Evolutionary conservation across 2,797 vertebrate species (phyloP), one percentile per base, ranked within the genome.

Genomic region (Petrocephalus sullivani): DNA sequence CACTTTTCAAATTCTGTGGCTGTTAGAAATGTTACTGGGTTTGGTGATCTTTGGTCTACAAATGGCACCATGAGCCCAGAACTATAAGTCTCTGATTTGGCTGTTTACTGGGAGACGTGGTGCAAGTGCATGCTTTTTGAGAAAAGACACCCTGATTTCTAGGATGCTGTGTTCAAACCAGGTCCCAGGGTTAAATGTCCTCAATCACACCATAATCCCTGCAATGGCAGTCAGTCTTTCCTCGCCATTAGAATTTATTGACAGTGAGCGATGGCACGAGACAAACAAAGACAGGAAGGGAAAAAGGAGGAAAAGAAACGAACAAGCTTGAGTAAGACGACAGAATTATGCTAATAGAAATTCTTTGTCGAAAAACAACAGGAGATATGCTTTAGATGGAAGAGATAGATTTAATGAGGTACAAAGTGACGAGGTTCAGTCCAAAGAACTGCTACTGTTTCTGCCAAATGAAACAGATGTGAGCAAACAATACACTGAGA

Each of bases 381-480:
- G 78, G 37, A 88, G 75, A 88, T 83, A 60, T 88, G 53, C 49
- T 61, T 83, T 78, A 33, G 19, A 58, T 41, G 49, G 86, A 88
- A 84, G 60, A 28, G 33, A 49, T 41, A 51, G 49, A 54, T 33
- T 28, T 75, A 75, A 87, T 57, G 54, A 33, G 56, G 23, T 71
- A 85, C 85, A 23, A 85, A 67, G 87, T 53, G n/a, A 67, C 58
- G 19, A 3, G 61, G 41, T 85, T 67, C 16, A 53, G n/a, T 88
- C 85, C 23, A 41, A 71, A 37, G 19, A 51, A 37, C 4, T 12
- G 7, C 7, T 71, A 49, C 10, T 71, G 23, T 41, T 85, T 88
- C 23, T 84, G 81, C 21, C 41, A 85, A 88, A 84, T 21, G n/a
- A 88, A 88, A 88, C 82, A 85, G 41, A 58, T 88, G 88, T 67